Percentiles rank a stretch among this genome's conserved stretches.
These are phyloP conservation scores for Sminthurides aquaticus DNA, from an alignment of 2,888 invertebrate genomes.

Conservation along the genomic window DNA sequence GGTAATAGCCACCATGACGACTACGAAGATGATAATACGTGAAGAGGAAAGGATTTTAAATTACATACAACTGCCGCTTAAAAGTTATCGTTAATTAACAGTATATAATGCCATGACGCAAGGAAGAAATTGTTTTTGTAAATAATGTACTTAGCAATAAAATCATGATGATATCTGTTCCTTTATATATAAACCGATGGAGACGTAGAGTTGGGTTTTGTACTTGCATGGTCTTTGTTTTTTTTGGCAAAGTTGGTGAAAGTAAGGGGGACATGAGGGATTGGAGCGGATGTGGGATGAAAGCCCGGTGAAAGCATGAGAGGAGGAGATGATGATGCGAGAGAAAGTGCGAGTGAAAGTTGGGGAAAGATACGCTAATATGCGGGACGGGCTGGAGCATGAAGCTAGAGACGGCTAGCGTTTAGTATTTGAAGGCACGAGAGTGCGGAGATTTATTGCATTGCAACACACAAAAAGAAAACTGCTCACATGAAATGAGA, in stretches of 20 bases:
- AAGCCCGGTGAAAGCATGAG: no score
- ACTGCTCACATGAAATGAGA: not conserved
- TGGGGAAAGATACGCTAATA: no score
- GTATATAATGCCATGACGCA: not conserved
- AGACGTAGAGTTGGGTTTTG: not conserved
- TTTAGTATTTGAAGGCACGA: not conserved
- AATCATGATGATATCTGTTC: constrained; percentile 14
- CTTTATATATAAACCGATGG: constrained; percentile 3
- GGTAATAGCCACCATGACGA: constrained; percentile 20
- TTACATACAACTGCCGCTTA: constrained; percentile 12
- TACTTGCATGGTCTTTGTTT: not conserved
- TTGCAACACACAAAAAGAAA: not conserved
- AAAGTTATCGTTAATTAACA: not conserved
- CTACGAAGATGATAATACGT: constrained; percentile 29
- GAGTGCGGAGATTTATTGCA: not conserved
- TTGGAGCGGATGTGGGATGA: no score
- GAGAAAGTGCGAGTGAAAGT: no score
- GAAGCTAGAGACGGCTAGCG: no score
- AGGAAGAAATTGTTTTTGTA: constrained; percentile 21
- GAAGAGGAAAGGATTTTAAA: constrained; percentile 5
- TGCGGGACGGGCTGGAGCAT: no score
- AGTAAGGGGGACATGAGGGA: no score
- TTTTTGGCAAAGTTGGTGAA: no score
- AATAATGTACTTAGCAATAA: constrained; percentile 31
- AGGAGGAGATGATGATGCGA: no score